Base-by-base conservation (phyloP, 64 coral and sea anemone species). In the Montipora sp. region DNA sequence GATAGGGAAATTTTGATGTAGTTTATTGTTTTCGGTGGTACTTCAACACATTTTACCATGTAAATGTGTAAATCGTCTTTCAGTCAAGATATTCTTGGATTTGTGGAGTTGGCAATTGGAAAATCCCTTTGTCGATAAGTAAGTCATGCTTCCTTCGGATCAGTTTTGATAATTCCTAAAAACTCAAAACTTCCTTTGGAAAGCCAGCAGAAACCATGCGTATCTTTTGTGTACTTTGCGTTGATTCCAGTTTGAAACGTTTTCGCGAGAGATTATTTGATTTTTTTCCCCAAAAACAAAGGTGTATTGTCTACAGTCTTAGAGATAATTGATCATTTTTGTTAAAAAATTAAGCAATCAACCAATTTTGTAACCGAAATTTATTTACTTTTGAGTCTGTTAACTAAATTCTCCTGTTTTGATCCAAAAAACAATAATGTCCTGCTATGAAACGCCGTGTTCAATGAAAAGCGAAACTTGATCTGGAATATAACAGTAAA, bases 401-500 rank as follows among this genome's bases (percentile, higher is more conserved):
- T 48, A 8, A 3, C 5, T 13, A 18, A 48, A 78, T 78, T 19
- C 15, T 78, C 12, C 5, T 7, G 47, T 78, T 49, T 50, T n/a
- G 75, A 16, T 45, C 4, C 43, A 12, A 48, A 19, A 4, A 19
- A 8, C 10, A 44, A 1, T 18, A 6, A 1, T 77, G 74, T 36
- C 14, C 8, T 63, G 53, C 63, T 14, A 47, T 47, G 44, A 49
- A 78, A 8, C 46, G 24, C 27, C 15, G 1, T 78, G 44, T 78
- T 78, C 75, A 50, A 13, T 47, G 1, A 47, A 8, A n/a, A 85
- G 11, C 45, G 63, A 85, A 85, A 85, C 82, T 70, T 50, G 82
- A 85, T 72, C 82, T 48, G 61, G 5, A 48, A 47, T 21, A 65
- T n/a, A 47, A 85, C 63, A 85, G 82, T 72, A 65, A 85, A 71